Evolutionary conservation across 2,888 invertebrate species (phyloP), one percentile per base, ranked within the genome.

Genomic region (Oscheius myriophilus): DNA sequence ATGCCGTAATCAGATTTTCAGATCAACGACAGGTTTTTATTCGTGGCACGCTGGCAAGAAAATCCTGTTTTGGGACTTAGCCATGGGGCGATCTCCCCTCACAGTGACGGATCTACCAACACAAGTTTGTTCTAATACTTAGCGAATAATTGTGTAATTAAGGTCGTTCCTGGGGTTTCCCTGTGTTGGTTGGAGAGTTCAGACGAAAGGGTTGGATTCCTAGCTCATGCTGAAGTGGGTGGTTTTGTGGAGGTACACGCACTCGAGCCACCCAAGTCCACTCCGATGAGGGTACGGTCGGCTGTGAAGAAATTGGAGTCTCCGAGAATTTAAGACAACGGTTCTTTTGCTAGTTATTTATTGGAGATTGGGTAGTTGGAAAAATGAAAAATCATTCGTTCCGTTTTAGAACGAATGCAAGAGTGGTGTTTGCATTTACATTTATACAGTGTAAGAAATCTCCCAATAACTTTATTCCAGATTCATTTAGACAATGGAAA

Each of bases 31-130:
- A 2, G 55, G 45, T 7, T 52, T 67, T 21, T 67, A 67, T 39
- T 67, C 67, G 4, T 43, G 49, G 51, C 67, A 67, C 51, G 67
- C 51, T 11, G 51, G 51, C 4, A 14, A 16, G 7, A 33, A 41
- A 26, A 26, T 67, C 14, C 67, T 67, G 18, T 43, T 58, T 16
- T 67, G 67, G 67, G 59, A 67, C 41, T 33, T 67, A 7, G 49
- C 58, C 1, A 51, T 67, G 16, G 49, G 55, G 12, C 3, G 23
- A 12, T 42, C 46, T 46, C 65, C 55, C 3, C 23, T 65, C 6
- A 51, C 65, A 21, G 53, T 33, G 12, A 55, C 26, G 16, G 65
- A 65, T 12, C 49, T 65, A 6, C 23, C 52, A 14, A 26, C 42
- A n/a, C 62, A 51, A 49, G n/a, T 25, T 42, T 21, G 6, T 42